Base-by-base conservation (phyloP, 2,113 vertebrate genomes). In the Lates calcarifer region DNA sequence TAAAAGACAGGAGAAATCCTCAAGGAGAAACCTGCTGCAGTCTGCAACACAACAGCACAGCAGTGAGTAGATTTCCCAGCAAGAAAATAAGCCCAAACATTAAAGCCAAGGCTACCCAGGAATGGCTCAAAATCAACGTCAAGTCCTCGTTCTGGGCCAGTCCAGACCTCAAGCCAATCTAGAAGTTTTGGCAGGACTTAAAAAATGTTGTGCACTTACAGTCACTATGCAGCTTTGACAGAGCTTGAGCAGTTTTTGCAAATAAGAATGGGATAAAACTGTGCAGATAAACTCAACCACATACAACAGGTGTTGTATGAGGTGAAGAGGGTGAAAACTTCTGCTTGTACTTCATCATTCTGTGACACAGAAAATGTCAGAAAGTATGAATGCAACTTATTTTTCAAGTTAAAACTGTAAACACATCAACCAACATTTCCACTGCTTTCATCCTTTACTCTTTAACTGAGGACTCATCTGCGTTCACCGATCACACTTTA, bases 1-100 rank as follows among this genome's bases (percentile, higher is more conserved):
- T 62, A 53, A 61, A 60, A 68, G 29, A 33, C 28, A 20, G 12
- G 12, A 57, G n/a, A 62, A 49, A 22, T 60, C 57, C 65, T 49
- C 1, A 3, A 39, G 66, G 49, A 51, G 37, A 71, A 71, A 31
- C 7, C 37, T 56, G 20, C 47, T 64, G 67, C 35, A 18, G 64
- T 41, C 41, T 43, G 22, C 15, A 22, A 37, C 43, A 51, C 4
- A n/a, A n/a, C n/a, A n/a, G n/a, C n/a, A n/a, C n/a, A n/a, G n/a
- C n/a, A n/a, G n/a, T n/a, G n/a, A n/a, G n/a, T n/a, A n/a, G n/a
- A n/a, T 62, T 68, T 53, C 35, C 47, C 35, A 69, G 56, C 8
- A 55, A 47, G 57, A 56, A 33, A 71, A 51, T 17, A 14, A 18
- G 43, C 4, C 15, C n/a, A 65, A 65, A 60, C 31, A 11, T 35